Percentiles rank a stretch among this genome's conserved stretches.
Evolutionary conservation across 2,113 vertebrate genomes (phyloP).

Genomic region (Gnathonemus echidnorhynchus): DNA sequence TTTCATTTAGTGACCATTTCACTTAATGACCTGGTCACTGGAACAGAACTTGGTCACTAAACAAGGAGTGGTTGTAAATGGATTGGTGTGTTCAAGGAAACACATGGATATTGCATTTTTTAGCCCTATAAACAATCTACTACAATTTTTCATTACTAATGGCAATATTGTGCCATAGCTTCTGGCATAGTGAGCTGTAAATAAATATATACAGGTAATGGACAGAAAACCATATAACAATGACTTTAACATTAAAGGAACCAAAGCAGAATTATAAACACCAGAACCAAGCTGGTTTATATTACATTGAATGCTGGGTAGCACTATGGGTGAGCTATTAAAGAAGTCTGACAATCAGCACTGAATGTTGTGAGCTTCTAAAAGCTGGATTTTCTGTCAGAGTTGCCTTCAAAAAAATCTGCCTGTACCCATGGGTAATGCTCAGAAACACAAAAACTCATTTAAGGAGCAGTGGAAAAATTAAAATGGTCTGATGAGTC

Average conservation of each 20-base stretch:
- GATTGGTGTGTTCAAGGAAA: background rate
- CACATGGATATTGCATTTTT: background rate
- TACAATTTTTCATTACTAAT: background rate
- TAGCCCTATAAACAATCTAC: background rate
- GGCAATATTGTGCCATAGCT: background rate
- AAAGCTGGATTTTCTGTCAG: background rate
- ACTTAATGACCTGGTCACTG: background rate
- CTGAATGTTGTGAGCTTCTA: background rate
- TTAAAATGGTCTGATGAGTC: background rate
- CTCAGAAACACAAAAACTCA: background rate
- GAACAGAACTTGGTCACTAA: background rate
- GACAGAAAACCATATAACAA: background rate
- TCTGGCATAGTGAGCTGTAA: background rate
- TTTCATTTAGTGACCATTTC: background rate
- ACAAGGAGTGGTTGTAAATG: background rate
- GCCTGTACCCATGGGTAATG: background rate
- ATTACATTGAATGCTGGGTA: background rate
- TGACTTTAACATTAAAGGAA: background rate
- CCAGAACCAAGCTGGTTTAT: background rate
- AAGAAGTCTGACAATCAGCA: background rate
- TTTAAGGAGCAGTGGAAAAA: background rate
- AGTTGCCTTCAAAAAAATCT: background rate
- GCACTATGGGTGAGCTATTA: background rate
- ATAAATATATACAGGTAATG: background rate
- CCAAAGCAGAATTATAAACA: background rate